Evolutionary conservation across 1,140 invertebrate species (phyloP), one percentile per base, ranked within the genome.

Genomic region (Polyergus mexicanus): DNA sequence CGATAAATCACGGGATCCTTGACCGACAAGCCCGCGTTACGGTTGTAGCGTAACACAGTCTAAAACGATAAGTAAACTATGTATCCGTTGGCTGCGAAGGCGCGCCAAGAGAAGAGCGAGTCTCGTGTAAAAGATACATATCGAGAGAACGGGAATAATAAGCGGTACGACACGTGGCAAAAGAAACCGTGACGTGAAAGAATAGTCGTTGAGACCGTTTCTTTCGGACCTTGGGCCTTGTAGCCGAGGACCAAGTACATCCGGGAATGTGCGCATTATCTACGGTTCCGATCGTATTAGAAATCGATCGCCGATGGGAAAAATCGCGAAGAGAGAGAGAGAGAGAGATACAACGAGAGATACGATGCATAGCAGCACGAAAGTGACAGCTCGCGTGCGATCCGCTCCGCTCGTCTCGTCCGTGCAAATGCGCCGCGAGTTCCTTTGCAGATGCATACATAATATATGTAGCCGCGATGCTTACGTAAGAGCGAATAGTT

Each of bases 401-500:
- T 65, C 22, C 19, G 62, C 38, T 19, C 22, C 19, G 13, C 66
- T 44, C 65, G 41, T 7, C 22, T 80, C 47, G 16, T 68, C 38
- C 41, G 81, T 28, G 63, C 35, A 19, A 54, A 47, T 44, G 63
- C 47, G 19, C 56, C 51, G 56, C 1, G 1, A 28, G 8, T 6
- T 54, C 3, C 32, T 81, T 54, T 72, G 58, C 41, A 51, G 32
- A 13, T 65, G 47, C 44, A 32, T 25, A 44, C 41, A 41, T 13
- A 44, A 32, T 25, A 44, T 51, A 41, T 13, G 56, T 25, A 13
- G 32, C 28, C 3, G 32, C 16, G 25, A 19, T 35, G 41, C 16
- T 89, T 89, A 69, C 28, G 85, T 86, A 85, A 90, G 54, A 56
- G 32, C 19, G 25, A 32, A 19, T 58, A 32, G 56, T 80, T 89